phyloP scores from a whole-genome alignment of 2,888 invertebrate genomes.

The Parthenolecanium corni region DNA sequence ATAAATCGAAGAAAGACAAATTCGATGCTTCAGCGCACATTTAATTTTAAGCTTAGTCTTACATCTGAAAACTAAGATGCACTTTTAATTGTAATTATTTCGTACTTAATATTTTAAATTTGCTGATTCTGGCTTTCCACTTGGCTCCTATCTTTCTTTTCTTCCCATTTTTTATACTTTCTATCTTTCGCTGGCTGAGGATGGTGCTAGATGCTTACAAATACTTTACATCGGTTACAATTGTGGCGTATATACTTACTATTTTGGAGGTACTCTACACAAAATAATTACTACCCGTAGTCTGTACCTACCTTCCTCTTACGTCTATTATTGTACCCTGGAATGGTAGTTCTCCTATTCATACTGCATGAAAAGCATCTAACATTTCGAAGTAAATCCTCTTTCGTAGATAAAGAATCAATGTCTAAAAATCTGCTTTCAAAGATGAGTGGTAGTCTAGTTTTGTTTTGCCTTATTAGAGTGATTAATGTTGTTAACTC shows the following conservation, averaged over 20 bases:
- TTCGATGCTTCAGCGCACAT: too few relatives aligned
- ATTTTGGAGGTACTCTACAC: background rate
- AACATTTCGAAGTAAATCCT: too few relatives aligned
- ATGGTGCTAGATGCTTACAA: slow-evolving; percentile 16
- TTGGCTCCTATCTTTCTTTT: background rate
- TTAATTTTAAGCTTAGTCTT: slow-evolving; percentile 5
- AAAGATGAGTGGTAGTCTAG: too few relatives aligned
- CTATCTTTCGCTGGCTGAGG: slow-evolving; percentile 10
- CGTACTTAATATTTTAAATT: background rate
- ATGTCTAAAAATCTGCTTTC: too few relatives aligned
- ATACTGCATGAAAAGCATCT: too few relatives aligned
- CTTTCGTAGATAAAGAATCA: too few relatives aligned
- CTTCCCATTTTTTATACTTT: background rate
- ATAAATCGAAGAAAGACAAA: background rate
- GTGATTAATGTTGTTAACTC: too few relatives aligned
- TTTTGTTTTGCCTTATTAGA: too few relatives aligned
- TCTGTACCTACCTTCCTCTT: background rate
- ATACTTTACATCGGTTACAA: slow-evolving; percentile 7
- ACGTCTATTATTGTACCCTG: too few relatives aligned
- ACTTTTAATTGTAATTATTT: background rate
- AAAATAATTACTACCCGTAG: background rate
- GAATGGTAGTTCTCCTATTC: too few relatives aligned
- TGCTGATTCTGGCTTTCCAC: background rate
- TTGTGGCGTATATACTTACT: slow-evolving; percentile 13
- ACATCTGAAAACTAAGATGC: background rate